Conservation (phyloP, 2,888 invertebrate species). For the Amblyjoppa proteus region DNA sequence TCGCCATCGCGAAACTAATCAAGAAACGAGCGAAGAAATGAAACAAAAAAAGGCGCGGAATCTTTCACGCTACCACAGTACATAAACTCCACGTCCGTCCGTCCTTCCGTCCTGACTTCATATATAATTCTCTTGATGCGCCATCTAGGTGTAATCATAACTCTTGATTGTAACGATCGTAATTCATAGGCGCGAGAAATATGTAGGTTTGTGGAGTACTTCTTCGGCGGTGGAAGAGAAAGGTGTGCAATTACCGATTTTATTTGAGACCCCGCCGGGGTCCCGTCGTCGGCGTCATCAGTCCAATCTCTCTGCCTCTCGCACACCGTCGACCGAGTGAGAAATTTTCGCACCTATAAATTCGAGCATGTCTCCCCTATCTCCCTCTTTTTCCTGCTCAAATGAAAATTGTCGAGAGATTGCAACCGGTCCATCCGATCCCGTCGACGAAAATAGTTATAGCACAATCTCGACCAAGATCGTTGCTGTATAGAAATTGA, state of each 20-base stretch:
- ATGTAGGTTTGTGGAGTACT: conserved; percentile 49
- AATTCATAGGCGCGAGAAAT: conserved; percentile 6
- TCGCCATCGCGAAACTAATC: conserved; percentile 36
- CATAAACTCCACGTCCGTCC: not conserved
- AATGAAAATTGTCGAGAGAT: not conserved
- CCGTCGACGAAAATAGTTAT: not conserved
- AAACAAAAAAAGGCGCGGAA: not conserved
- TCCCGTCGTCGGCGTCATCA: not conserved
- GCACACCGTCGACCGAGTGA: not conserved
- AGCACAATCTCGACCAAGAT: not conserved
- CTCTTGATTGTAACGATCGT: conserved; percentile 35
- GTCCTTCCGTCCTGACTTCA: not conserved
- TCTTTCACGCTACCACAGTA: not conserved
- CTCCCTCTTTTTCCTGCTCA: not conserved
- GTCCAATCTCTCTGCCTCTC: not conserved
- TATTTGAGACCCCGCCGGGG: not conserved
- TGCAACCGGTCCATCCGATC: not conserved
- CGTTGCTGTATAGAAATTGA: not conserved
- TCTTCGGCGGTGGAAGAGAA: conserved; percentile 19
- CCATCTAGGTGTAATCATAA: not conserved
- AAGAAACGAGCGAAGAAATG: not conserved
- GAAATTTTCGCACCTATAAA: not conserved
- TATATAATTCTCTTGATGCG: not conserved
- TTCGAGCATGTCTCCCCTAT: not conserved
- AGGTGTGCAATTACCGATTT: conserved; percentile 6